These are phyloP conservation scores for Mesitornis unicolor DNA, from an alignment of 2,113 vertebrate species.

Conservation along the genomic window DNA sequence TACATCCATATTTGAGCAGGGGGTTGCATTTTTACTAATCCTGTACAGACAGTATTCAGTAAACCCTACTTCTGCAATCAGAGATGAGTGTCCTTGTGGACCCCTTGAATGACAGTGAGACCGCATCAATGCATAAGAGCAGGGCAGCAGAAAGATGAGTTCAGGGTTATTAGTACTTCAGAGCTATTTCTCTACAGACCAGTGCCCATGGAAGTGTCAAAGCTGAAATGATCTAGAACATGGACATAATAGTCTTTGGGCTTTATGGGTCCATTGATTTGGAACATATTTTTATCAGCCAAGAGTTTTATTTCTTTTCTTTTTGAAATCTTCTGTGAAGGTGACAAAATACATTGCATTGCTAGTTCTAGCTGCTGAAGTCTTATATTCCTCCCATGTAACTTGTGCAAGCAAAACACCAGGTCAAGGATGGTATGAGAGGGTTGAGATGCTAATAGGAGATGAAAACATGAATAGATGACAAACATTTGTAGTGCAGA, in stretches of 20 bases:
- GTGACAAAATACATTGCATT: background rate
- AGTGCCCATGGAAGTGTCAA: background rate
- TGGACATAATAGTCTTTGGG: background rate
- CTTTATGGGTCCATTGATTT: background rate
- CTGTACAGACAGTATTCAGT: background rate
- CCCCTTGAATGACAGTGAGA: background rate
- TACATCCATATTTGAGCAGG: background rate
- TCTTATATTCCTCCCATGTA: background rate
- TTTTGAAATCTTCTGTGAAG: background rate
- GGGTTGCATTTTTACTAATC: background rate
- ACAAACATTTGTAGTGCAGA: slow-evolving; percentile 9
- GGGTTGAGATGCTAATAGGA: slow-evolving; percentile 7
- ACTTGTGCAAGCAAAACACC: background rate
- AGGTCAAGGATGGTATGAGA: background rate
- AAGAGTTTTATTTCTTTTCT: background rate
- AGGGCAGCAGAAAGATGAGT: background rate
- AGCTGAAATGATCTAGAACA: slow-evolving; percentile 40
- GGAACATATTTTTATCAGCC: background rate
- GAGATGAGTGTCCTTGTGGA: slow-evolving; percentile 3
- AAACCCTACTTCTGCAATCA: slow-evolving; percentile 6
- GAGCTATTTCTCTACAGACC: background rate
- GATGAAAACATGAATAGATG: background rate
- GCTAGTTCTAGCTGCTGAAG: background rate
- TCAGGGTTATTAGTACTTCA: background rate
- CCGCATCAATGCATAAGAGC: background rate